Evolutionary conservation across 2,113 vertebrate species (phyloP), one percentile per base, ranked within the genome.

Genomic region (Chloropsis cyanopogon): DNA sequence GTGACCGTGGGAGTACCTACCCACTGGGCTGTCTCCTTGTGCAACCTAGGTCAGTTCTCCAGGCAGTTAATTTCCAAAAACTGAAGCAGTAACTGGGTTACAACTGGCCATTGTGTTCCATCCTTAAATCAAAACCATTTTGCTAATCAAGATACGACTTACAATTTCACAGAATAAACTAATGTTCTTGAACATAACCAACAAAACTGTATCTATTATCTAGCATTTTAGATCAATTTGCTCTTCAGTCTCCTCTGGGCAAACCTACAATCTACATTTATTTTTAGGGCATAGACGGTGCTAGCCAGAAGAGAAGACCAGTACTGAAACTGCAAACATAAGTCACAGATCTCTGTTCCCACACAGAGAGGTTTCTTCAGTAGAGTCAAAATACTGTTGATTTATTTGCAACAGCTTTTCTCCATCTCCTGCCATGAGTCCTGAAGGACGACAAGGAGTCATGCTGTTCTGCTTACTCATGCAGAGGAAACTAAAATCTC

Each of bases 391-490:
- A 92, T 72, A 83, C 12, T 82, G 26, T 35, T 56, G 25, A 41
- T 82, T 88, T 41, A 26, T 50, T 73, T 92, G 17, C 37, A 93
- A 44, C 22, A 86, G 44, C 37, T 64, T 95, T 83, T 86, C 57
- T 61, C 28, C 70, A 22, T 17, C 31, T 94, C 41, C 60, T 26
- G 6, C 17, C 7, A 3, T 4, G n/a, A 44, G 54, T 83, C 46
- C 42, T 46, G 10, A 81, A 80, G 47, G 68, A 59, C 93, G 56
- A 80, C 82, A 77, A 89, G 53, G 23, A 88, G 52, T 91, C 78
- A 47, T 88, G 49, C 50, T 89, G 73, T 54, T 93, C 63, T 93
- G 75, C 71, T 93, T 94, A 82, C 76, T 80, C 92, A 83, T 68
- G 35, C 35, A 86, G 44, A 88, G 37, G 39, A 86, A 88, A 83